Conservation (phyloP, 2,888 invertebrate species). For the Tenthredo notha region DNA sequence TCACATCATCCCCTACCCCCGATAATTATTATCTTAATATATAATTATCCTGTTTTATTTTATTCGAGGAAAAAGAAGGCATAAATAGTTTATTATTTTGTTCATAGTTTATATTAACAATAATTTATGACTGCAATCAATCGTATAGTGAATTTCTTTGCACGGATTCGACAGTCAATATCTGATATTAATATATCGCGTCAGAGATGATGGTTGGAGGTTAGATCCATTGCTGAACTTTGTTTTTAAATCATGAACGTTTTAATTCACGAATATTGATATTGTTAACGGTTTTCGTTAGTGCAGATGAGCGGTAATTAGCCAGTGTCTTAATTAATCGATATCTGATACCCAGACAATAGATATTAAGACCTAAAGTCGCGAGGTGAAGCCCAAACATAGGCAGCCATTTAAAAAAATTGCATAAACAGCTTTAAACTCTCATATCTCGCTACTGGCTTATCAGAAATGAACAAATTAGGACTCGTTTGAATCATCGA, state of each 20-base stretch:
- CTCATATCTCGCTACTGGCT: not conserved
- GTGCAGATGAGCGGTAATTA: not conserved
- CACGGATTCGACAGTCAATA: not conserved
- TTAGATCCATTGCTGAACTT: not conserved
- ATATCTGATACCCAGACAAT: not conserved
- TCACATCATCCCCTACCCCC: not conserved
- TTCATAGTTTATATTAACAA: not conserved
- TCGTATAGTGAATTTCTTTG: slow-evolving; percentile 22
- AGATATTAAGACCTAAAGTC: not conserved
- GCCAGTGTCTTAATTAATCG: not conserved
- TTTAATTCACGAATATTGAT: not conserved
- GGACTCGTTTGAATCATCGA: not conserved
- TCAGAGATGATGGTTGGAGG: not conserved
- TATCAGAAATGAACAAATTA: not conserved
- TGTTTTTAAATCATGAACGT: not conserved
- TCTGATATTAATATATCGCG: not conserved
- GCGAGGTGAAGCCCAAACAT: not conserved
- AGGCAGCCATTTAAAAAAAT: not conserved
- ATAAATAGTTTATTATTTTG: too few species aligned
- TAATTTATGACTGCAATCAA: not conserved
- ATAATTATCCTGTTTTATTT: not conserved
- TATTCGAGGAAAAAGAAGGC: too few species aligned
- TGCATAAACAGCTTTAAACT: not conserved
- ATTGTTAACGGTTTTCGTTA: not conserved
- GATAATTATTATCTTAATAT: not conserved